Base-by-base conservation (phyloP, 2,888 invertebrate species). In the Drosophila macrothrix region DNA sequence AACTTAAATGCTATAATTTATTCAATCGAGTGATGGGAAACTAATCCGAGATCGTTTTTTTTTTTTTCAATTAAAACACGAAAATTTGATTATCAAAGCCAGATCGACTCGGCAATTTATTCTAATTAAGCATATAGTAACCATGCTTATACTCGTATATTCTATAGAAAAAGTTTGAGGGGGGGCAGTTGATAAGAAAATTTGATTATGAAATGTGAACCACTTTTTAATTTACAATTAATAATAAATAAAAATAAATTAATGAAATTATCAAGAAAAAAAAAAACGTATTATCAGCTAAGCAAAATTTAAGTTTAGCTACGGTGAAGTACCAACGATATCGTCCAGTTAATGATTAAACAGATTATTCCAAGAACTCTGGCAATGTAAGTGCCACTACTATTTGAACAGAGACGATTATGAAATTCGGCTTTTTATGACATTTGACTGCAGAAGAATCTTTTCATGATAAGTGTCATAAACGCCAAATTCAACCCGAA, bases 391-490 rank as follows among this genome's bases (percentile, higher is more conserved):
- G 64, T 22, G 61, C 35, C 46, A 64, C 43, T n/a, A 64, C 43
- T n/a, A 25, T 37, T 37, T 22, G 25, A 22, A 25, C n/a, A 49
- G 22, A 37, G 33, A 6, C 33, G n/a, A 25, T 46, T 46, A 25
- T 46, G 25, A 16, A 46, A 46, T 46, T 25, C 4, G 46, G 16
- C 31, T 2, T 25, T 28, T 12, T 25, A 63, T 49, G 33, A 25
- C 10, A 22, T 25, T 31, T 12, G 22, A 53, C 28, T 33, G 67
- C 41, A 41, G 12, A n/a, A 33, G 25, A 41, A 33, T 50, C 50
- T 12, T 31, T 31, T 33, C 19, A 19, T 49, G 54, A 33, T 67
- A 54, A 67, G 49, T 16, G 54, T 19, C 37, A 19, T 67, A 46
- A 67, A 54, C 16, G 46, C 16, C 67, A 22, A 31, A 46, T n/a